Base-by-base conservation (phyloP, 2,888 invertebrate genomes). In the Poecilobothrus nobilitatus region DNA sequence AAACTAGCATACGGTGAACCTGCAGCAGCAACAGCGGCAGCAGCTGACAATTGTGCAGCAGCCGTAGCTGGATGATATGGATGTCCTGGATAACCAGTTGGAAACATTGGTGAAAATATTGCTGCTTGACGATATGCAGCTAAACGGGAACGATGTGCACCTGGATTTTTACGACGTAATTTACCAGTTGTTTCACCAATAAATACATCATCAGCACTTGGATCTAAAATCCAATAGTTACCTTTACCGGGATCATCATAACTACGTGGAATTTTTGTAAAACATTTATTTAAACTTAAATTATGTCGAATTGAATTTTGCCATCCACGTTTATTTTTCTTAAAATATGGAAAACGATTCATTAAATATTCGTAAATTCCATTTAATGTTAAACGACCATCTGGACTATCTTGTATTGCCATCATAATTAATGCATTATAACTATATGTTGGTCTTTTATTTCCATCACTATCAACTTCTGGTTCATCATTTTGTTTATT, bases 391-490 rank as follows among this genome's bases (percentile, higher is more conserved):
- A 97, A 85, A 12, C 96, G 84, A 78, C 95, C 95, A 75, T 97
- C 95, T 0, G 94, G 91, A 77, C 95, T 95, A 78, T 93, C 91
- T 68, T 96, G 86, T 70, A 99, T 98, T n/a, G 98, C 98, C 97
- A 98, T 97, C 96, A 98, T 98, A 77, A 99, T 99, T 68, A 99
- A 85, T 0, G 98, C 97, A 84, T 99, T 99, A 85, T 99, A 98
- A 81, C 96, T 97, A 84, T 93, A 98, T 0, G 95, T 92, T 0
- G 99, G 99, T 78, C 98, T 98, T 76, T 94, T 94, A 37, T 78
- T 81, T 68, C 75, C 79, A 70, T 74, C 72, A 34, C 71, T 66
- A 44, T 72, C 72, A 67, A 73, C 71, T 37, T 71, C 74, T 8
- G 71, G 69, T 67, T 73, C 71, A 37, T 73, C 69, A n/a, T 76